These are phyloP conservation scores for Acanthosepion esculentum DNA, from an alignment of 2,888 invertebrate genomes.

Conservation along the genomic window DNA sequence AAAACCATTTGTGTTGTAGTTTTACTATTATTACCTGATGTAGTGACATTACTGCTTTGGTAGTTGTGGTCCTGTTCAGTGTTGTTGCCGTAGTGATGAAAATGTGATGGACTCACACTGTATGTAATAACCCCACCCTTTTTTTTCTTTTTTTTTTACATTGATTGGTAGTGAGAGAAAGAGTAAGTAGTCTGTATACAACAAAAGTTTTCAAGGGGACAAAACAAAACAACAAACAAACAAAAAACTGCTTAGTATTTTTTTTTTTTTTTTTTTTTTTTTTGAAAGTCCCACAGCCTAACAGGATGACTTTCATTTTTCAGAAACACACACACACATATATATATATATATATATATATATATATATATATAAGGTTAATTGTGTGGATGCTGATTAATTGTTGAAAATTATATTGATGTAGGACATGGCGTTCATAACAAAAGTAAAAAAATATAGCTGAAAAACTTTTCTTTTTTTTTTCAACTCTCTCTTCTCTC, in stretches of 20 bases:
- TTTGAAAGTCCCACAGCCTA: background rate
- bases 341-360: too few relatives aligned
- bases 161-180: background rate
- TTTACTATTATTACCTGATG: background rate
- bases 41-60: background rate
- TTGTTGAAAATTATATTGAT: too few relatives aligned
- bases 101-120: background rate
- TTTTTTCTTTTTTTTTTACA: too few relatives aligned
- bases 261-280: background rate
- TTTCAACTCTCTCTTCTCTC: too few relatives aligned
- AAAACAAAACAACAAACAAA: background rate
- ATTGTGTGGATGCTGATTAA: too few relatives aligned
- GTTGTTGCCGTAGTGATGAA: constrained; percentile 7
- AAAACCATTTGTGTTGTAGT: background rate
- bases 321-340: background rate
- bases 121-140: background rate
- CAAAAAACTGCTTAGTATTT: background rate
- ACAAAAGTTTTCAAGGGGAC: background rate
- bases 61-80: background rate
- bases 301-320: background rate
- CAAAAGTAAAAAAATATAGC: too few relatives aligned
- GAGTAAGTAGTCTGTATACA: background rate
- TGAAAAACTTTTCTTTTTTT: too few relatives aligned
- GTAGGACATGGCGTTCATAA: too few relatives aligned
- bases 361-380: too few relatives aligned